Evolutionary conservation across 2,797 vertebrate genomes (phyloP), one percentile per base, ranked within the genome.

Genomic region (Dallia pectoralis): DNA sequence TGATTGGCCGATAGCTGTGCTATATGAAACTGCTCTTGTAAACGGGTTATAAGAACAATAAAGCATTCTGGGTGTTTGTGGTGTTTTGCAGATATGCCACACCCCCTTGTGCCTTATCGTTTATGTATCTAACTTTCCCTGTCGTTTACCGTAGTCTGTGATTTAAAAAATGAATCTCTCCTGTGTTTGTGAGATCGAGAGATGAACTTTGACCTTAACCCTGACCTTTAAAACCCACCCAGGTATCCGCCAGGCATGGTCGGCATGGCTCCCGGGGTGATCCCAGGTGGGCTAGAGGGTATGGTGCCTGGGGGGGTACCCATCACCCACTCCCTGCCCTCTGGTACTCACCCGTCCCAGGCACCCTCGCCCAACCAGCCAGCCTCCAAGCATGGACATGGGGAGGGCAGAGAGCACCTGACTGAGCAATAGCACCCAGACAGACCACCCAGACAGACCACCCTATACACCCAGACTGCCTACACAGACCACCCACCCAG

Each of bases 311-410:
- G 95, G 73, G 96, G 95, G 78, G 95, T 97, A 81, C 94, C 96
- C 0, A 93, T 96, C 11, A 94, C 95, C 76, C 96, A 98, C 91
- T 95, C 90, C 79, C 93, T 98, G 85, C 96, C 96, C 82, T 94
- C 95, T 0, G 97, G 96, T 86, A 96, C 95, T 75, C 96, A 97
- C 84, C 96, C 96, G 44, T 96, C 97, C 84, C 96, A 97, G 92
- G 95, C 95, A 40, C 95, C 96, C 7, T 97, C 96, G 81, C 96
- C 96, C 75, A 97, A 96, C 93, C 97, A 97, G 92, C 96, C 96
- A 56, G 53, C 53, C 86, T 95, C 95, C 75, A 97, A 96, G 94
- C 95, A 96, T 5, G 93, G 95, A 75, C 96, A 96, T 4, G 94
- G 95, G 76, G 95, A 96, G 91, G 95, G 93, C 94, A 94, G 95